Conservation (phyloP, 1,140 invertebrate genomes). For the Magallana angulata region DNA sequence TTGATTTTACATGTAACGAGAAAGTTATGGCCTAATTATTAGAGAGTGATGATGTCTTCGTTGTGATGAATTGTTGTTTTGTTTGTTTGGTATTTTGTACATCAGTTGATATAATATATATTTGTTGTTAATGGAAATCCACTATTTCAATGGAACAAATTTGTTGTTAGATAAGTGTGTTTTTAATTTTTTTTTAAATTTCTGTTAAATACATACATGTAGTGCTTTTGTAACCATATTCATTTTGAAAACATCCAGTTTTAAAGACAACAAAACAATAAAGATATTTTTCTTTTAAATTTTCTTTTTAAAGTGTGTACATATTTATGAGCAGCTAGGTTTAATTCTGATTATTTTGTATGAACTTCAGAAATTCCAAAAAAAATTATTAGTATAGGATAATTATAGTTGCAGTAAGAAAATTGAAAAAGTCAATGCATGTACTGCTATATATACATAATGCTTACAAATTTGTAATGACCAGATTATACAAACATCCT, state of each 20-base stretch:
- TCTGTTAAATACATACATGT: neutral
- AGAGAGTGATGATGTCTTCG: neutral
- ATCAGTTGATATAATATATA: slow-evolving; percentile 5
- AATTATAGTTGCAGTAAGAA: too few relatives aligned
- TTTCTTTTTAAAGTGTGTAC: neutral
- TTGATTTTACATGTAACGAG: slow-evolving; percentile 21
- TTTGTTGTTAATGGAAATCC: slow-evolving; percentile 28
- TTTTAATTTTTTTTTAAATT: neutral
- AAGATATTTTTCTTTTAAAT: neutral
- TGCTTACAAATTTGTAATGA: too few relatives aligned
- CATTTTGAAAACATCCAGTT: neutral
- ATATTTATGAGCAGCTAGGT: neutral
- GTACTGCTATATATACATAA: too few relatives aligned
- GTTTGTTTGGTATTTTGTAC: slow-evolving; percentile 1
- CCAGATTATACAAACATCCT: too few relatives aligned
- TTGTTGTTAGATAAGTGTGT: slow-evolving; percentile 24
- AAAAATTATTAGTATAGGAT: too few relatives aligned
- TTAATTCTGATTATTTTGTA: too few relatives aligned
- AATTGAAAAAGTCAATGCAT: too few relatives aligned
- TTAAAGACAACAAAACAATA: neutral
- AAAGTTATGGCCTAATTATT: neutral
- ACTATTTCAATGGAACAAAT: slow-evolving; percentile 20
- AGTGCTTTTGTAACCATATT: neutral
- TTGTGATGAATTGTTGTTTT: slow-evolving; percentile 16
- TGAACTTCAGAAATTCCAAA: too few relatives aligned